Conservation (phyloP, 2,113 vertebrate species). For the Notarius lentiginosus region DNA sequence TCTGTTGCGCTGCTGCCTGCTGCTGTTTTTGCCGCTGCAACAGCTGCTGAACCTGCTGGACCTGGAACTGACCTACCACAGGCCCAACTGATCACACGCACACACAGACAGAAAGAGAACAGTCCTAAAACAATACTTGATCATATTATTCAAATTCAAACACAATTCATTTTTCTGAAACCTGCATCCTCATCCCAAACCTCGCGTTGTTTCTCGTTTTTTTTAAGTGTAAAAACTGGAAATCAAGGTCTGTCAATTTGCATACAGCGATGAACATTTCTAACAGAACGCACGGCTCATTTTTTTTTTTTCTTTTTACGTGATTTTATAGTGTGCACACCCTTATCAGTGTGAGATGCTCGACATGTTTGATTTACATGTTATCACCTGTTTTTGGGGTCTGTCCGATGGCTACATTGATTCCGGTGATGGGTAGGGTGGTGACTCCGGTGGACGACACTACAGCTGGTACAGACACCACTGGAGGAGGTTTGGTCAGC, state of each 20-base stretch:
- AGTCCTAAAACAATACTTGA: neutral
- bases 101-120: neutral
- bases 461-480: slow-evolving; percentile 84
- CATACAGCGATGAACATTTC: neutral
- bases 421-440: slow-evolving; percentile 82
- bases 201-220: too few species aligned
- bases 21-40: slow-evolving; percentile 78
- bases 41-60: slow-evolving; percentile 74
- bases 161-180: neutral
- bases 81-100: slow-evolving; percentile 72
- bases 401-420: slow-evolving; percentile 84
- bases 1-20: slow-evolving; percentile 82
- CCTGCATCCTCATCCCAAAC: neutral
- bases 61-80: slow-evolving; percentile 76
- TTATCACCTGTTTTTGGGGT: slow-evolving; percentile 78
- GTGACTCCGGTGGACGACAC: slow-evolving; percentile 86
- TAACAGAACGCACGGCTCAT: neutral
- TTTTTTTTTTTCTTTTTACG: neutral
- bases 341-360: neutral
- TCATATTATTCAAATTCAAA: neutral
- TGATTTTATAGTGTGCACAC: neutral
- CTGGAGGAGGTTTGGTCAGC: slow-evolving; percentile 81
- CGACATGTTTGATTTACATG: neutral
- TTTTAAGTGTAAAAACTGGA: too few species aligned
- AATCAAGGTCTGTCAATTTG: too few species aligned